A percentile compares a stretch with the other conserved stretches of the same genome.
phyloP scores from a whole-genome alignment of 2,888 invertebrate genomes.

The Mesorhabditis sp. region DNA sequence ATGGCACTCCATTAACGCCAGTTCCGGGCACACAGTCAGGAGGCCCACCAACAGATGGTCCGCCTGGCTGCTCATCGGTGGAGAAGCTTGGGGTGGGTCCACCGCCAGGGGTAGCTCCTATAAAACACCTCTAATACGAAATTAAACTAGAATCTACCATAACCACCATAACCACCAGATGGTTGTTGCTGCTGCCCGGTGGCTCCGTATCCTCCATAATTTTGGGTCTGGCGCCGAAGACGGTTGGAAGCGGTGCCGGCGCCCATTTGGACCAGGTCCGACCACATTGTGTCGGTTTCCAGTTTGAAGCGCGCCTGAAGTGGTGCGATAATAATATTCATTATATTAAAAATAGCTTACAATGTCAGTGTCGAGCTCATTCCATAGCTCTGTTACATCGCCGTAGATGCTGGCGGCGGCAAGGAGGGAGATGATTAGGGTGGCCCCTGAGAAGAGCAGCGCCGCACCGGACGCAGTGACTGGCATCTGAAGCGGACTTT shows the following conservation, averaged over 20 bases:
- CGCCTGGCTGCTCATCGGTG: background rate
- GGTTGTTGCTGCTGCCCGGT: background rate
- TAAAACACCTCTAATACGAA: background rate
- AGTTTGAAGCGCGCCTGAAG: background rate
- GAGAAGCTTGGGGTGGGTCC: background rate
- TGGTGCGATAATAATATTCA: background rate
- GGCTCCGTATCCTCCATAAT: slow-evolving; percentile 52
- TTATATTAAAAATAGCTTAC: slow-evolving; percentile 26
- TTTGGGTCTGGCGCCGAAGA: slow-evolving; percentile 42
- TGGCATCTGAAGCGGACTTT: slow-evolving; percentile 34
- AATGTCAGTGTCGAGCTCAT: slow-evolving; percentile 53
- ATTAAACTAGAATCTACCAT: background rate
- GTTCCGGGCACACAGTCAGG: background rate
- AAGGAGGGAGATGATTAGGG: slow-evolving; percentile 45
- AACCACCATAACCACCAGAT: background rate
- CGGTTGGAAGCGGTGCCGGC: slow-evolving; percentile 54
- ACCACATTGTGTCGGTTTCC: slow-evolving; percentile 51
- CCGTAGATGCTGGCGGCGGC: slow-evolving; percentile 46
- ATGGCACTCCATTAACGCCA: background rate
- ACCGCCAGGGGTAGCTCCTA: background rate
- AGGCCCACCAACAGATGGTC: slow-evolving; percentile 3
- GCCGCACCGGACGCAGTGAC: slow-evolving; percentile 51
- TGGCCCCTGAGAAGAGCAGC: slow-evolving; percentile 48
- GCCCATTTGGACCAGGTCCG: slow-evolving; percentile 53
- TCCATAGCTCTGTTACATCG: slow-evolving; percentile 52